phyloP scores from a whole-genome alignment of 2,888 invertebrate genomes.

The Euplexia lucipara region DNA sequence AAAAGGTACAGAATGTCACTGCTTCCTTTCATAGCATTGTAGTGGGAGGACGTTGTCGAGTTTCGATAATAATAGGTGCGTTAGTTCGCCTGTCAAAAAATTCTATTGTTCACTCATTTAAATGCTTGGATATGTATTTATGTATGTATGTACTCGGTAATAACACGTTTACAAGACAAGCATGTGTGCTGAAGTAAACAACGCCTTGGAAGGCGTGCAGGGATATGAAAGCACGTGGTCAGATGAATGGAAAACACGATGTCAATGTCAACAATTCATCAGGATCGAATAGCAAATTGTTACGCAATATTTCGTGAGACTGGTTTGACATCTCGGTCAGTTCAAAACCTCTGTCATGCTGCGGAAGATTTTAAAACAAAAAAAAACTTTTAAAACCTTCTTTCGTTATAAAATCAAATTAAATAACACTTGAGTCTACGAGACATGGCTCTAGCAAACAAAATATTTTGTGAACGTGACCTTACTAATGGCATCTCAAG shows the following conservation, averaged over 20 bases:
- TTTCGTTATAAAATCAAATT: not conserved
- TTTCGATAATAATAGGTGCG: slow-evolving; percentile 84
- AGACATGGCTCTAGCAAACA: not conserved
- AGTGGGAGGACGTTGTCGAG: slow-evolving; percentile 85
- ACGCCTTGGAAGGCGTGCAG: not conserved
- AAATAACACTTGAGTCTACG: not conserved
- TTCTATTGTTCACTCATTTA: slow-evolving; percentile 78
- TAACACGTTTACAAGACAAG: slow-evolving; percentile 24
- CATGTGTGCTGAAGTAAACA: slow-evolving; percentile 15
- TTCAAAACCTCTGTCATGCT: not conserved
- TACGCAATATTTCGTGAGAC: not conserved
- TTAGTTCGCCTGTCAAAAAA: slow-evolving; percentile 74
- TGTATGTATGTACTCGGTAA: slow-evolving; percentile 12
- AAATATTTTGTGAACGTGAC: slow-evolving; percentile 29
- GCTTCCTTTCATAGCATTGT: slow-evolving; percentile 88
- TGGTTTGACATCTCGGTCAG: not conserved
- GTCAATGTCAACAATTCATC: not conserved
- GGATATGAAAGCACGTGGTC: slow-evolving; percentile 6
- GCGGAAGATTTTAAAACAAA: not conserved
- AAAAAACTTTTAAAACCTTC: too few species aligned
- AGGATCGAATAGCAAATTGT: not conserved
- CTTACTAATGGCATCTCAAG: slow-evolving; percentile 49
- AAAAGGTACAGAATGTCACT: slow-evolving; percentile 89
- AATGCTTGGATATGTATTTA: slow-evolving; percentile 51
- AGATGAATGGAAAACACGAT: not conserved